phyloP scores from a whole-genome alignment of 2,797 vertebrate genomes.

The Lepilemur septentrionalis region DNA sequence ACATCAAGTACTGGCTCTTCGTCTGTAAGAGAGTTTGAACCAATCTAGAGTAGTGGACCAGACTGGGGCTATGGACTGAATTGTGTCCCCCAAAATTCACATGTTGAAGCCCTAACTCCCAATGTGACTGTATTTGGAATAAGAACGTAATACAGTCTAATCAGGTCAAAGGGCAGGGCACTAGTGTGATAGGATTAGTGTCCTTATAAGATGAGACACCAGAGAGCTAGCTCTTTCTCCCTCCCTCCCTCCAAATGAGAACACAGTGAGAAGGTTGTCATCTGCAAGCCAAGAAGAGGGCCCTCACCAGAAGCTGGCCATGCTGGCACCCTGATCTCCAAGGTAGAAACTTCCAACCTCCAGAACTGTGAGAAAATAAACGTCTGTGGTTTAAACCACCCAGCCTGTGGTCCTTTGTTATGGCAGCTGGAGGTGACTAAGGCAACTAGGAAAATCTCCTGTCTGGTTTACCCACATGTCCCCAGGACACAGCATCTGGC shows the following conservation, averaged over 20 bases:
- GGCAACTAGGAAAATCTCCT: background rate
- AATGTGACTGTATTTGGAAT: background rate
- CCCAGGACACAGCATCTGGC: background rate
- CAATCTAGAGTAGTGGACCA: background rate
- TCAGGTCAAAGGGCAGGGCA: background rate
- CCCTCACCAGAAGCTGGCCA: background rate
- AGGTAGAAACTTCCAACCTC: background rate
- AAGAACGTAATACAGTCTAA: background rate
- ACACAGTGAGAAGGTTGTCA: fast-evolving
- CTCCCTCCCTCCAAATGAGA: too few species aligned
- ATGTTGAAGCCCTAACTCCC: background rate
- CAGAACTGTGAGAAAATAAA: background rate
- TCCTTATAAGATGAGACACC: background rate
- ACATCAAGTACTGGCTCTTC: background rate
- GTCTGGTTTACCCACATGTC: background rate
- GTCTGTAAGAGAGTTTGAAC: background rate
- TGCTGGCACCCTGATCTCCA: background rate
- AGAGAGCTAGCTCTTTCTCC: background rate
- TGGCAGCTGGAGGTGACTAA: background rate
- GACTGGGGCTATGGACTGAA: background rate
- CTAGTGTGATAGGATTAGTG: background rate
- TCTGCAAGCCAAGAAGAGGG: background rate
- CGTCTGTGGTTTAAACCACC: background rate
- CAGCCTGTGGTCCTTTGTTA: background rate
- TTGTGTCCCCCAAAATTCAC: background rate